Evolutionary conservation across 1,140 invertebrate genomes (phyloP).

Genomic region (Melanaphis sacchari): DNA sequence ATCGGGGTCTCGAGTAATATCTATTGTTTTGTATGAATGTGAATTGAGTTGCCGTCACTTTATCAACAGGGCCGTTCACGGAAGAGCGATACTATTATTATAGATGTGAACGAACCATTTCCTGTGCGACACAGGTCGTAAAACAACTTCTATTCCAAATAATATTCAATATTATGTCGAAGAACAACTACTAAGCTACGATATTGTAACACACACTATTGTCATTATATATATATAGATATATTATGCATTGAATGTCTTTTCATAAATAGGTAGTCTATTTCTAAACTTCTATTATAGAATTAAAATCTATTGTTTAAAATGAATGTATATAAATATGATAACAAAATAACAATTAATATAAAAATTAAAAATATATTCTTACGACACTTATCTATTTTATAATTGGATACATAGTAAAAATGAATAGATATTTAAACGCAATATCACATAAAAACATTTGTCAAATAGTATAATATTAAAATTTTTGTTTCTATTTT

Average conservation of each 20-base stretch:
- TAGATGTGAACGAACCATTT: slow-evolving; percentile 56
- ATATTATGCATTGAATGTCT: not conserved
- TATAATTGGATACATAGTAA: not conserved
- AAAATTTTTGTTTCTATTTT: not conserved
- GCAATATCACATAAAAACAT: not conserved
- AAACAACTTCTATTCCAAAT: slow-evolving; percentile 37
- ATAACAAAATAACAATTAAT: not conserved
- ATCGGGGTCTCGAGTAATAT: slow-evolving; percentile 9
- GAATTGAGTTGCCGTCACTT: slow-evolving; percentile 34
- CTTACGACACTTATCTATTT: not conserved
- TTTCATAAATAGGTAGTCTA: not conserved
- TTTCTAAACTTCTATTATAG: not conserved
- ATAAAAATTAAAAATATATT: not conserved
- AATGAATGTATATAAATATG: not conserved
- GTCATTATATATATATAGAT: not conserved
- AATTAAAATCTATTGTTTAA: not conserved
- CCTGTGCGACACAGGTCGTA: slow-evolving; percentile 46
- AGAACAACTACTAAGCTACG: not conserved
- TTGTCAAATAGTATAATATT: not conserved
- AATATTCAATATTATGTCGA: slow-evolving; percentile 42
- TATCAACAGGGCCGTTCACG: not conserved
- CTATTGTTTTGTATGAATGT: slow-evolving; percentile 43
- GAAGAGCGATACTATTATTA: slow-evolving; percentile 53
- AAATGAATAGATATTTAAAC: not conserved
- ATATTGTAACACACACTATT: not conserved